Conservation (phyloP, 2,797 vertebrate species). For the Hippocampus kuda region DNA sequence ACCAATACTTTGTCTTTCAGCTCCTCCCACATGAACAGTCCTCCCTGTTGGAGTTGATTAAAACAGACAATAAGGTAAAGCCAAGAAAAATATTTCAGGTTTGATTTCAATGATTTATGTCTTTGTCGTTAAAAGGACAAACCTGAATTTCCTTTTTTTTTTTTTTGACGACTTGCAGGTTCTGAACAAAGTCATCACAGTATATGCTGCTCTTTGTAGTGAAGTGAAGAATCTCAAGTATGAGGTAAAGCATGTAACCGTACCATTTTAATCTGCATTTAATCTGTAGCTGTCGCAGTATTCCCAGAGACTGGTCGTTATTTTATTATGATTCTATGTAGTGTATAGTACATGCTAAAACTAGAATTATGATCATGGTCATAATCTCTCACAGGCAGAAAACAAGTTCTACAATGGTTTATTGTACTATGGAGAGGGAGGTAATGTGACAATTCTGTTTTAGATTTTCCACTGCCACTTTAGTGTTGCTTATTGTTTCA, state of each 20-base stretch:
- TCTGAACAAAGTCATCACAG: conserved; percentile 97
- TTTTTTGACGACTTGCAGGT: conserved; percentile 61
- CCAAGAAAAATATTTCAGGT: background rate
- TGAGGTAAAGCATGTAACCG: conserved; percentile 71
- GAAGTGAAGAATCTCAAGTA: conserved; percentile 97
- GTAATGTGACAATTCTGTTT: conserved; percentile 58
- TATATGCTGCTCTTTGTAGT: conserved; percentile 94
- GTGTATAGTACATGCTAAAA: background rate
- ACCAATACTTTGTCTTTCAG: conserved; percentile 53
- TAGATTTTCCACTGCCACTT: conserved; percentile 5
- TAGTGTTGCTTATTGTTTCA: conserved; percentile 11
- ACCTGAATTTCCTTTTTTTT: too few species aligned
- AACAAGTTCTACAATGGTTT: conserved; percentile 96
- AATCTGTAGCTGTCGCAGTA: background rate
- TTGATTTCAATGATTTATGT: background rate
- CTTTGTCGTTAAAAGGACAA: background rate
- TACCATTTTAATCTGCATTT: background rate
- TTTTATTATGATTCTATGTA: background rate
- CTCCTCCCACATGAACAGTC: conserved; percentile 94
- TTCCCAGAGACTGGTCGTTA: background rate
- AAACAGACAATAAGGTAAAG: conserved; percentile 95
- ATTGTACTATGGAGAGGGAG: conserved; percentile 96
- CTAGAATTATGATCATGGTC: background rate
- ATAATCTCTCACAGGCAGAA: conserved; percentile 77
- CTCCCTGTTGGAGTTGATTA: conserved; percentile 89